Evolutionary conservation across 2,888 invertebrate genomes (phyloP).

Genomic region (Crioceris asparagi): DNA sequence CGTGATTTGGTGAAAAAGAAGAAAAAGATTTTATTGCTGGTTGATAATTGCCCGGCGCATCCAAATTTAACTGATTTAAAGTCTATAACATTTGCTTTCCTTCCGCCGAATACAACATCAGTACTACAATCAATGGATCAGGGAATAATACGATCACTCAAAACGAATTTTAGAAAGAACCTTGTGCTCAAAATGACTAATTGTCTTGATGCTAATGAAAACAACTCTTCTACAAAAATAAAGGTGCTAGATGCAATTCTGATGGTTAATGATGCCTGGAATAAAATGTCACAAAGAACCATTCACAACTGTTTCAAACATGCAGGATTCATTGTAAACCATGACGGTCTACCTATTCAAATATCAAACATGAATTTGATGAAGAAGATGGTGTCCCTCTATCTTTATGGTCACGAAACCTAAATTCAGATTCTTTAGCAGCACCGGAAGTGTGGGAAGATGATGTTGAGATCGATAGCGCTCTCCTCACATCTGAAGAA

Average conservation of each 20-base stretch:
- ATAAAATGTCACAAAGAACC: neutral
- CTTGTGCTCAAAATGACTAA: too few species aligned
- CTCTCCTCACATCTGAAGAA: neutral
- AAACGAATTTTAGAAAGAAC: neutral
- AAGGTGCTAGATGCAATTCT: too few species aligned
- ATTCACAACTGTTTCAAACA: neutral
- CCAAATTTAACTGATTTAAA: constrained; percentile 8
- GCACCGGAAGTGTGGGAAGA: neutral
- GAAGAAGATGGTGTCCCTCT: neutral
- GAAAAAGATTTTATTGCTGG: constrained; percentile 13
- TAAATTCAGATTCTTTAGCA: too few species aligned
- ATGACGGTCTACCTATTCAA: neutral
- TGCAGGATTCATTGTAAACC: neutral
- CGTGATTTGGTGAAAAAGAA: constrained; percentile 9
- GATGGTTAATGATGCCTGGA: too few species aligned
- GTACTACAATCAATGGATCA: constrained; percentile 9
- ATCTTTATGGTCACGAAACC: neutral
- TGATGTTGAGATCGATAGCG: neutral
- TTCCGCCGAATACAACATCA: constrained; percentile 15
- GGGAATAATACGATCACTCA: neutral
- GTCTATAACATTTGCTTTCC: constrained; percentile 10
- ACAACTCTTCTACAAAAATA: neutral
- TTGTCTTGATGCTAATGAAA: neutral
- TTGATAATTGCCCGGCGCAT: constrained; percentile 17
- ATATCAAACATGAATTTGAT: neutral